phyloP scores from a whole-genome alignment of 2,113 vertebrate genomes.

The Morone saxatilis region DNA sequence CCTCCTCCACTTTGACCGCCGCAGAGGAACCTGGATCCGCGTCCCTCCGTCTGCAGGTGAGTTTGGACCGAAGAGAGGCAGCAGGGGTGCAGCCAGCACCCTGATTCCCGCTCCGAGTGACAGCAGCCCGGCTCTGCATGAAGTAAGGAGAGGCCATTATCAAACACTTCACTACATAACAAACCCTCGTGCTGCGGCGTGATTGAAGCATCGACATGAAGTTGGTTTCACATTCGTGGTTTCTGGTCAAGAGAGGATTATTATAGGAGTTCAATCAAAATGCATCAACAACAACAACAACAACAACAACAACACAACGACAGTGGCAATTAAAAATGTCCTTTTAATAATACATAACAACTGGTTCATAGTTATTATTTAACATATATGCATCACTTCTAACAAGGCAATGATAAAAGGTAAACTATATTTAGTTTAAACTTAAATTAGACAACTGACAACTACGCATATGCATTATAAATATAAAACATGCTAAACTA shows the following conservation, averaged over 20 bases:
- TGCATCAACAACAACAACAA: not conserved
- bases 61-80: slow-evolving; percentile 54
- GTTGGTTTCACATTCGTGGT: slow-evolving; percentile 38
- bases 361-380: too few species aligned
- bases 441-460: too few species aligned
- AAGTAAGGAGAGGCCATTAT: slow-evolving; percentile 81
- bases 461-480: too few species aligned
- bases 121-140: slow-evolving; percentile 11
- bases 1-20: slow-evolving; percentile 72
- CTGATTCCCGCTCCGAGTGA: slow-evolving; percentile 28
- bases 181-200: not conserved
- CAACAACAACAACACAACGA: not conserved
- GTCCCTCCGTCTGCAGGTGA: slow-evolving; percentile 9
- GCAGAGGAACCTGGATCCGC: slow-evolving; percentile 10
- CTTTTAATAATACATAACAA: too few species aligned
- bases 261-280: not conserved
- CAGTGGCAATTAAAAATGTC: not conserved
- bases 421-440: too few species aligned
- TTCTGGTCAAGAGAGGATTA: not conserved
- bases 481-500: not conserved
- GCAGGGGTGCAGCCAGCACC: not conserved
- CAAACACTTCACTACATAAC: slow-evolving; percentile 19
- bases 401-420: too few species aligned
- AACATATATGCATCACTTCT: too few species aligned
- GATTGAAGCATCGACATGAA: slow-evolving; percentile 27